Conservation (phyloP, 1,140 invertebrate genomes). For the Zaprionus ornatus region DNA sequence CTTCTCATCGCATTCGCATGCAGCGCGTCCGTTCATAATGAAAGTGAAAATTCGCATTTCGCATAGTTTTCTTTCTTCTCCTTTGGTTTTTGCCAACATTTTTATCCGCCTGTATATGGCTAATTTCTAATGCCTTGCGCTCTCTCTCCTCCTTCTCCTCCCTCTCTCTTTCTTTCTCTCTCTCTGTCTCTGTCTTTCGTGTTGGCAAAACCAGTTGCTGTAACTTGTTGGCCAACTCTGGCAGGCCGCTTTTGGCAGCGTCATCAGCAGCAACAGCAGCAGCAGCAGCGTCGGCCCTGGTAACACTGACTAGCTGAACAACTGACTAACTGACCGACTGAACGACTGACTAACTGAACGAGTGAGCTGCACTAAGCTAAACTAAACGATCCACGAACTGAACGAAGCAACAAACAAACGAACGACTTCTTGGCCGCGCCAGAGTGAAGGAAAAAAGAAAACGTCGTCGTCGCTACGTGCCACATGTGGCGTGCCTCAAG, state of each 20-base stretch:
- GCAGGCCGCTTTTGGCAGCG: conserved; percentile 69
- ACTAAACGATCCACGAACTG: conserved; percentile 52
- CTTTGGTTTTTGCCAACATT: conserved; percentile 13
- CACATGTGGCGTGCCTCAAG: conserved; percentile 34
- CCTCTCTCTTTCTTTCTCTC: neutral
- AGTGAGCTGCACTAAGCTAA: conserved; percentile 45
- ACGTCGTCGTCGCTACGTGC: conserved; percentile 24
- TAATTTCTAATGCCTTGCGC: conserved; percentile 71
- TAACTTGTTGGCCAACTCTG: conserved; percentile 38
- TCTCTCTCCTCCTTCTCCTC: conserved; percentile 1
- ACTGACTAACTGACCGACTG: conserved; percentile 55
- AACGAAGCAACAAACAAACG: conserved; percentile 58
- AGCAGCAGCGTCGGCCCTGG: conserved; percentile 33
- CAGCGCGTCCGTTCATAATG: conserved; percentile 71
- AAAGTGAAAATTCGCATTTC: conserved; percentile 71
- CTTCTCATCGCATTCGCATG: conserved; percentile 63
- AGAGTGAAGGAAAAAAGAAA: conserved; percentile 63
- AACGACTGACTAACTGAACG: conserved; percentile 54
- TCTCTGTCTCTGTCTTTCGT: neutral
- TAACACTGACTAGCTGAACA: conserved; percentile 56
- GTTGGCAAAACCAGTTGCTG: conserved; percentile 61
- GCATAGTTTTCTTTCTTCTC: conserved; percentile 60
- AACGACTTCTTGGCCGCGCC: conserved; percentile 67
- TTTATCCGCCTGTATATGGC: conserved; percentile 49
- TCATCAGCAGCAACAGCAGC: conserved; percentile 29